These are phyloP conservation scores for Pseudomyrmex sp. DNA, from an alignment of 1,140 invertebrate species.

Conservation along the genomic window DNA sequence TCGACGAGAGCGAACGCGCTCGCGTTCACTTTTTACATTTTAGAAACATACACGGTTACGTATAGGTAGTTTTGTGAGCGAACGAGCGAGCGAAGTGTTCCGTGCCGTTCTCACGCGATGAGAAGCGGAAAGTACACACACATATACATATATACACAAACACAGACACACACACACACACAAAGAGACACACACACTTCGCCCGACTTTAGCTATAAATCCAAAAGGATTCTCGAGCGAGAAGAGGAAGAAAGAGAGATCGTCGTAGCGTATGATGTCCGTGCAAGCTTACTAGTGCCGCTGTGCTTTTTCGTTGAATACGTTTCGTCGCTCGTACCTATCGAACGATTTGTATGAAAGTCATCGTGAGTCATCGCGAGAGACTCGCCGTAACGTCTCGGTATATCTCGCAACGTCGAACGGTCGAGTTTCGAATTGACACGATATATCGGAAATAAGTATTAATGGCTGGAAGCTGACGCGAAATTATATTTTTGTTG, in stretches of 20 bases:
- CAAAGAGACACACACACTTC: not conserved
- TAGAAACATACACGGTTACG: conserved; percentile 57
- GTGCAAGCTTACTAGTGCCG: conserved; percentile 85
- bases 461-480: not conserved
- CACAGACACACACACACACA: no score
- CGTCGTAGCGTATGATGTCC: conserved; percentile 82
- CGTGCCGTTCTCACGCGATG: conserved; percentile 51
- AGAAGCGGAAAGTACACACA: conserved; percentile 42
- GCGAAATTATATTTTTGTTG: not conserved
- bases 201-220: conserved; percentile 64
- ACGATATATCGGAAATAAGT: not conserved
- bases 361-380: conserved; percentile 73
- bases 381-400: conserved; percentile 59
- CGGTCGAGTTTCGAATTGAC: conserved; percentile 20
- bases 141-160: no score
- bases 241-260: conserved; percentile 66
- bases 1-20: conserved; percentile 45
- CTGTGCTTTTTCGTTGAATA: conserved; percentile 76
- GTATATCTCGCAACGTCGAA: conserved; percentile 13
- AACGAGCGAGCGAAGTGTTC: conserved; percentile 77
- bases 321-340: conserved; percentile 75
- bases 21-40: conserved; percentile 70
- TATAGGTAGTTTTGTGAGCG: conserved; percentile 77
- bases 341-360: conserved; percentile 81
- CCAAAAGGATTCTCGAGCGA: conserved; percentile 52